Evolutionary conservation across 1,140 invertebrate genomes (phyloP).

Genomic region (Cylas formicarius): DNA sequence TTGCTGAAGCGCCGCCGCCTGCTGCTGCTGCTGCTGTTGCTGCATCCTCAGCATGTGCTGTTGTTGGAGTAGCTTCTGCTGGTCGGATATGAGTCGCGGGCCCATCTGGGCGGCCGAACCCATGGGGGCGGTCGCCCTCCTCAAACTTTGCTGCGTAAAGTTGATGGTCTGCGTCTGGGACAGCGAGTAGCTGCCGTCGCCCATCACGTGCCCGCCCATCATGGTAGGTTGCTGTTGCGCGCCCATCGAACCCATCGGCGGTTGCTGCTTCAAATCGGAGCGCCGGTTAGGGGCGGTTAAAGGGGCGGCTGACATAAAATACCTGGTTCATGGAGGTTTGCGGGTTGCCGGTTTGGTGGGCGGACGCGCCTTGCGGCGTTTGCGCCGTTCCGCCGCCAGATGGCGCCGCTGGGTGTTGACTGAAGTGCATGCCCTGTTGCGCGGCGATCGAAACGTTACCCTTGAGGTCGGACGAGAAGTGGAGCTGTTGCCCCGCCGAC

Average conservation of each 20-base stretch:
- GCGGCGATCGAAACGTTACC: slow-evolving; percentile 65
- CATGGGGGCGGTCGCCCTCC: slow-evolving; percentile 39
- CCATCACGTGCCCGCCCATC: slow-evolving; percentile 20
- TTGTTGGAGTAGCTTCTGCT: slow-evolving; percentile 39
- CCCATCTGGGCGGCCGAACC: slow-evolving; percentile 18
- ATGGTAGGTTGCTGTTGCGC: too few relatives aligned
- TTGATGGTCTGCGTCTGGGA: slow-evolving; percentile 77
- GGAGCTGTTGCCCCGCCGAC: slow-evolving; percentile 72
- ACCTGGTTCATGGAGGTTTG: slow-evolving; percentile 13
- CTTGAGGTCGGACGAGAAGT: slow-evolving; percentile 61
- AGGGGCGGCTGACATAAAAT: too few relatives aligned
- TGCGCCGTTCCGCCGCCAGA: slow-evolving; percentile 1
- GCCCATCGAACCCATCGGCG: too few relatives aligned
- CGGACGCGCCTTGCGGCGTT: too few relatives aligned
- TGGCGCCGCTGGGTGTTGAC: slow-evolving; percentile 17
- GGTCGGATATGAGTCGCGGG: slow-evolving; percentile 28
- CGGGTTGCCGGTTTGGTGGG: too few relatives aligned
- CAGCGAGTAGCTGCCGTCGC: slow-evolving; percentile 58
- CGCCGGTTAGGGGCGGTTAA: too few relatives aligned
- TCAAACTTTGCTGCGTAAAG: slow-evolving; percentile 65
- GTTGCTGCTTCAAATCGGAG: too few relatives aligned
- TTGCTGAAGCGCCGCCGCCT: slow-evolving; percentile 28
- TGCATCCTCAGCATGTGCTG: slow-evolving; percentile 25
- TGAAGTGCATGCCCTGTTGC: slow-evolving; percentile 70
- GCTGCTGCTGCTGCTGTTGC: slow-evolving; percentile 19